Conservation (phyloP, 2,113 vertebrate species). For the Lanius collurio region DNA sequence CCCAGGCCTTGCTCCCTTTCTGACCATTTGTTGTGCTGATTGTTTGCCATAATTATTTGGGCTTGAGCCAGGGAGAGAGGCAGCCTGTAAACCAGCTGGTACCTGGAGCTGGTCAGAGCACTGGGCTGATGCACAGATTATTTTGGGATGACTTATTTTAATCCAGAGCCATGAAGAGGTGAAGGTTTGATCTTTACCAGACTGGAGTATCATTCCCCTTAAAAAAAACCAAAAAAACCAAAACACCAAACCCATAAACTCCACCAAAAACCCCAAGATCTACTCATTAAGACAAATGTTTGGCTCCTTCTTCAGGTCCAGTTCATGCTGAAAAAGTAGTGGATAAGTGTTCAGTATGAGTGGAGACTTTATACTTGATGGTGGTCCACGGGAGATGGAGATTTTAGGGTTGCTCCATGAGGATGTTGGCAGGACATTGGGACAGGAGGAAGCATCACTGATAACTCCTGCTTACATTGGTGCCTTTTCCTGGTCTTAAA, state of each 20-base stretch:
- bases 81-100: slow-evolving; percentile 10
- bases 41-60: neutral
- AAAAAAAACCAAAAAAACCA: neutral
- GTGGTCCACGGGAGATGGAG: neutral
- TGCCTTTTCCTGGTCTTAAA: no score
- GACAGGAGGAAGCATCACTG: neutral
- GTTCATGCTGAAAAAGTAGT: neutral
- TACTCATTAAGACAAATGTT: neutral
- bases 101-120: neutral
- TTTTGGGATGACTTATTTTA: neutral
- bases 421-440: neutral
- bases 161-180: neutral
- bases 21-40: neutral
- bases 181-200: neutral
- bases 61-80: neutral
- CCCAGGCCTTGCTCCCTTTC: neutral
- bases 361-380: neutral
- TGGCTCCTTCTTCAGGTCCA: neutral
- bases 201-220: neutral
- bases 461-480: neutral
- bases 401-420: neutral
- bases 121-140: neutral
- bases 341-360: neutral
- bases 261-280: neutral
- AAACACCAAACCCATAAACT: neutral